Evolutionary conservation across 2,888 invertebrate genomes (phyloP).

Genomic region (Spodoptera exigua): DNA sequence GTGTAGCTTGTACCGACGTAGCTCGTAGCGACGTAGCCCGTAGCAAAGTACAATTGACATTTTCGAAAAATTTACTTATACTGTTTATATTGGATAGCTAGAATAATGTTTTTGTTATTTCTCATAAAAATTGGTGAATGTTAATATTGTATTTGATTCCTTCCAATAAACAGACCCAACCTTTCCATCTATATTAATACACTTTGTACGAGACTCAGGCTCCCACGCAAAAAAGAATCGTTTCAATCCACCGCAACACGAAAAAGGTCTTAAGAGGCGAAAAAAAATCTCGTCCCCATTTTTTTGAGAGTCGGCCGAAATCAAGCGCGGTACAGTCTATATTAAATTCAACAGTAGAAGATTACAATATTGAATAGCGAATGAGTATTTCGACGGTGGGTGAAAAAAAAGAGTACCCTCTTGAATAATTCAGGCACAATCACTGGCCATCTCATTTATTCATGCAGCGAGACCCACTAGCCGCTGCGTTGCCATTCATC

Average conservation of each 20-base stretch:
- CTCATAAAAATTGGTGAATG: too few species aligned
- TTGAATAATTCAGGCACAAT: constrained; percentile 86
- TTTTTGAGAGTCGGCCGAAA: constrained; percentile 52
- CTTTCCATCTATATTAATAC: constrained; percentile 15
- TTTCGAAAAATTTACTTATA: constrained; percentile 4
- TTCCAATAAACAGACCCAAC: neutral
- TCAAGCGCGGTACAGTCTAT: constrained; percentile 65
- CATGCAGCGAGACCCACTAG: constrained; percentile 70
- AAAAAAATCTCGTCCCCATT: constrained; percentile 27
- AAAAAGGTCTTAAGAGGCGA: constrained; percentile 35
- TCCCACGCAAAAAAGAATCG: constrained; percentile 10
- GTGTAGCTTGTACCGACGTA: constrained; percentile 11
- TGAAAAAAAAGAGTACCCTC: constrained; percentile 62
- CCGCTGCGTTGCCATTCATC: constrained; percentile 55
- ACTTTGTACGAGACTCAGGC: constrained; percentile 17
- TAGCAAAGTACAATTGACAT: constrained; percentile 14
- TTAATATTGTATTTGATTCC: neutral
- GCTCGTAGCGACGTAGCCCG: constrained; percentile 9
- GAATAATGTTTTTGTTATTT: too few species aligned
- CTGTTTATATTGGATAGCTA: too few species aligned
- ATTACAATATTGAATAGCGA: constrained; percentile 79
- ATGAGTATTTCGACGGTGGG: constrained; percentile 61
- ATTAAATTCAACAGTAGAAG: constrained; percentile 74
- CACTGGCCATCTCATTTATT: constrained; percentile 85
- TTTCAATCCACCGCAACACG: constrained; percentile 24